Percentiles rank a stretch among this genome's conserved stretches.
Conservation (phyloP, 2,113 vertebrate genomes). For the Pomatostomus ruficeps region DNA sequence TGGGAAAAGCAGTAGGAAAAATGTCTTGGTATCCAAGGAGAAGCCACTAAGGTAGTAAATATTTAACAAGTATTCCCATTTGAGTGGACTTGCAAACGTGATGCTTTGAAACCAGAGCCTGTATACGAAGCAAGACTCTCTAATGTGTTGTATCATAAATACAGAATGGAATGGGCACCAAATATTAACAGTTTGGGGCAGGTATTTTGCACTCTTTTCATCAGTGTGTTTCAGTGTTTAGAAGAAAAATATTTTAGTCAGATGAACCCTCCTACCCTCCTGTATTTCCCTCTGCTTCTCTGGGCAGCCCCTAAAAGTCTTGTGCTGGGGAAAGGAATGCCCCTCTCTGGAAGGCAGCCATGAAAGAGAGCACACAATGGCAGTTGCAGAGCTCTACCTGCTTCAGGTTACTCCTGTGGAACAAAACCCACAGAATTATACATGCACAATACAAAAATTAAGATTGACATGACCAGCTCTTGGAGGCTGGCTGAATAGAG, state of each 20-base stretch:
- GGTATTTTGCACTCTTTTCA: neutral
- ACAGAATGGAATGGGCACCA: neutral
- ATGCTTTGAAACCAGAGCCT: neutral
- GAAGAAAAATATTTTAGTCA: neutral
- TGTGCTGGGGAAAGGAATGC: neutral
- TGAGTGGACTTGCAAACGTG: neutral
- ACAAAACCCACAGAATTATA: neutral
- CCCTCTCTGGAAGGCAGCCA: neutral
- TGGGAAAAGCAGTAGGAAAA: neutral
- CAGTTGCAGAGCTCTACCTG: neutral
- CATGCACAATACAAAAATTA: neutral
- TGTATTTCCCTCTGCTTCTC: neutral
- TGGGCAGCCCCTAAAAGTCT: neutral
- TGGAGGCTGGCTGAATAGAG: neutral
- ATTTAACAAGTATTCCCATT: conserved; percentile 24
- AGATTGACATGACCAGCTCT: neutral
- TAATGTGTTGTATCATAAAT: neutral
- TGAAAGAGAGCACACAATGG: rapidly evolving
- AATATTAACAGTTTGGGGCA: neutral
- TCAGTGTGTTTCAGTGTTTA: neutral
- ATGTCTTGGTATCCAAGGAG: neutral
- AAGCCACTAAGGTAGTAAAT: neutral
- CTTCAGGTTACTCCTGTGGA: neutral
- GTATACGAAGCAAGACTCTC: neutral
- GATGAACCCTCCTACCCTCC: neutral